Percentiles rank a stretch among this genome's conserved stretches.
phyloP scores from a whole-genome alignment of 2,888 invertebrate species.

The Acronicta psi region DNA sequence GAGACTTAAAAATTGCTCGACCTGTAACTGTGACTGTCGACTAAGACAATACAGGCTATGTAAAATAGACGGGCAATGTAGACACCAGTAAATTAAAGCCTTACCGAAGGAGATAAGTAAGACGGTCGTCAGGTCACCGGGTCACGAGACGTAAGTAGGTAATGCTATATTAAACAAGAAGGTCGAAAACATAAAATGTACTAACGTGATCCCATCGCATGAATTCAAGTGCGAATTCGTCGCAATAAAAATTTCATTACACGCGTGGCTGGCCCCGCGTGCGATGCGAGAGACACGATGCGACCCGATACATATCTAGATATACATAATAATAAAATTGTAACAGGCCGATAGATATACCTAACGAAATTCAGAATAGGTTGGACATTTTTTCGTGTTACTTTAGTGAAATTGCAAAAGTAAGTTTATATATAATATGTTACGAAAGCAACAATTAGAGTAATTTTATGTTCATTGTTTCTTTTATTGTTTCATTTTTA shows the following conservation, averaged over 20 bases:
- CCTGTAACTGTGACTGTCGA: too few relatives aligned
- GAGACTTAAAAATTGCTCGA: too few relatives aligned
- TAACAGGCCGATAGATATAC: too few relatives aligned
- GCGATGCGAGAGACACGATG: slow-evolving; percentile 54
- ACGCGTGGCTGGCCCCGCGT: slow-evolving; percentile 57
- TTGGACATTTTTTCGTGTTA: too few relatives aligned
- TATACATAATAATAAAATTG: slow-evolving; percentile 50
- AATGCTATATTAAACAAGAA: slow-evolving; percentile 37
- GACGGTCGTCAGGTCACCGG: slow-evolving; percentile 15
- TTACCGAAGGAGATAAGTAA: slow-evolving; percentile 6
- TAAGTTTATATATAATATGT: too few relatives aligned
- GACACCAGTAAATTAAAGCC: neutral
- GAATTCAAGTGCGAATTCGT: slow-evolving; percentile 69
- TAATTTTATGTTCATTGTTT: too few relatives aligned
- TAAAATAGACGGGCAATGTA: too few relatives aligned
- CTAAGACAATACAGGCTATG: too few relatives aligned
- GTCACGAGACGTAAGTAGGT: slow-evolving; percentile 27
- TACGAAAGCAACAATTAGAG: too few relatives aligned
- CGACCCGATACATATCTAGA: slow-evolving; percentile 48
- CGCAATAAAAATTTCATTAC: slow-evolving; percentile 73
- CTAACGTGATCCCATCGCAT: slow-evolving; percentile 55
- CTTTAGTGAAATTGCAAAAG: too few relatives aligned
- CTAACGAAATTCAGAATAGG: too few relatives aligned
- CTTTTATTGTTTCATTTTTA: too few relatives aligned
- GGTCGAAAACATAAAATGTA: slow-evolving; percentile 53